Evolutionary conservation across 53 echinoderm and acorn worm genomes (phyloP).

Genomic region (Echinarachnius parma): DNA sequence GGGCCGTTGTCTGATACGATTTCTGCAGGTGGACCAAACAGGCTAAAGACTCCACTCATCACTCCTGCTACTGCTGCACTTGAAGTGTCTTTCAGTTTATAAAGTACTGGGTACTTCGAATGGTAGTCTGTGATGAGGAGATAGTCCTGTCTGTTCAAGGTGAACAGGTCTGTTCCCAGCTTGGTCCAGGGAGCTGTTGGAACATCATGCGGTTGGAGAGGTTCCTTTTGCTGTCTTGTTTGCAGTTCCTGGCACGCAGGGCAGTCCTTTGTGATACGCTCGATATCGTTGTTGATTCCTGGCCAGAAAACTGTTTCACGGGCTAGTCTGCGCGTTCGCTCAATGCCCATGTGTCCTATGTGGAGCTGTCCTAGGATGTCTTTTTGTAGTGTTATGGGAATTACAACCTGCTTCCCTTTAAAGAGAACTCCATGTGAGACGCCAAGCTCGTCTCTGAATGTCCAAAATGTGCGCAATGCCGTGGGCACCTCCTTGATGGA

Average conservation of each 20-base stretch:
- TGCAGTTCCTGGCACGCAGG: constrained; percentile 18
- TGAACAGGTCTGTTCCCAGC: constrained; percentile 59
- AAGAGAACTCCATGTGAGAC: constrained; percentile 29
- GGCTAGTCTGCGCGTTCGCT: constrained; percentile 40
- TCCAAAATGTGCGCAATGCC: constrained; percentile 24
- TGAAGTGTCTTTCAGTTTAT: constrained; percentile 9
- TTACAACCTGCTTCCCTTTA: constrained; percentile 43
- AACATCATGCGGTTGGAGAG: constrained; percentile 39
- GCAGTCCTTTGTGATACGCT: constrained; percentile 16
- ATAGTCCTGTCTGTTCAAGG: constrained; percentile 18
- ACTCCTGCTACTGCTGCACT: background rate
- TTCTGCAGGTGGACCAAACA: constrained; percentile 40
- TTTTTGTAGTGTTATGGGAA: constrained; percentile 26
- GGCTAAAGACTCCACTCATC: constrained; percentile 32
- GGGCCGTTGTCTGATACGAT: constrained; percentile 68
- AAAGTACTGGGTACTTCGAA: constrained; percentile 19
- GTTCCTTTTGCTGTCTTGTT: background rate
- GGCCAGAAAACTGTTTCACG: constrained; percentile 64
- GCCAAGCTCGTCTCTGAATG: constrained; percentile 36
- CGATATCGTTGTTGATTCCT: constrained; percentile 41
- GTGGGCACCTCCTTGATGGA: constrained; percentile 28
- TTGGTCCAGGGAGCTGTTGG: constrained; percentile 55
- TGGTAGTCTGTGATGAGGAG: constrained; percentile 16
- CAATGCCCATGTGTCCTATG: constrained; percentile 49
- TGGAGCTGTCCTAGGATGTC: constrained; percentile 52